Conservation (phyloP, 1,140 invertebrate species). For the Frieseomelitta varia region DNA sequence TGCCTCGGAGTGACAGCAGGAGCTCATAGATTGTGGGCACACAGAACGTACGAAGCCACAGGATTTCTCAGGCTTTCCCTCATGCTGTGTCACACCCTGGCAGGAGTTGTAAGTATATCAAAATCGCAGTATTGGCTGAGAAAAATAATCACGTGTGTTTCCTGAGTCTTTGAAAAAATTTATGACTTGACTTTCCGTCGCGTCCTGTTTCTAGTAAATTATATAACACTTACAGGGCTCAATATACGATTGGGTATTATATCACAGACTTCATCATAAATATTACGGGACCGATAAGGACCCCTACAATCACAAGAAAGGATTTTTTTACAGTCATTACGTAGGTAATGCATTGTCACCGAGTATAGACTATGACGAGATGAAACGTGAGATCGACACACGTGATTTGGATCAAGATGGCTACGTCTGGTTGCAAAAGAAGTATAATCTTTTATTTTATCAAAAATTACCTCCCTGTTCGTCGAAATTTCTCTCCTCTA, state of each 20-base stretch:
- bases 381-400: conserved; percentile 90
- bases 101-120: conserved; percentile 88
- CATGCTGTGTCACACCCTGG: conserved; percentile 90
- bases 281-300: conserved; percentile 94
- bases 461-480: too few species aligned
- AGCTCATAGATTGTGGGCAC: conserved; percentile 95
- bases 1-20: conserved; percentile 91
- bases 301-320: conserved; percentile 93
- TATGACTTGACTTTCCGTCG: neutral
- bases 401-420: conserved; percentile 91
- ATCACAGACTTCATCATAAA: conserved; percentile 95
- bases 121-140: neutral
- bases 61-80: conserved; percentile 85
- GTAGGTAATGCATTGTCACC: conserved; percentile 86
- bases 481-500: neutral
- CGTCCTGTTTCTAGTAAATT: neutral
- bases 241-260: conserved; percentile 89
- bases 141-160: too few species aligned
- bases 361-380: conserved; percentile 87
- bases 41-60: conserved; percentile 90
- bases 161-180: too few species aligned
- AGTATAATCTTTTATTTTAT: conserved; percentile 76
- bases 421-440: conserved; percentile 93
- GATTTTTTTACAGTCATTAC: conserved; percentile 94
- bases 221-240: conserved; percentile 84